A percentile compares a stretch with the other conserved stretches of the same genome.
Evolutionary conservation across 2,888 invertebrate species (phyloP).

Genomic region (Alloscopus bannaensis): DNA sequence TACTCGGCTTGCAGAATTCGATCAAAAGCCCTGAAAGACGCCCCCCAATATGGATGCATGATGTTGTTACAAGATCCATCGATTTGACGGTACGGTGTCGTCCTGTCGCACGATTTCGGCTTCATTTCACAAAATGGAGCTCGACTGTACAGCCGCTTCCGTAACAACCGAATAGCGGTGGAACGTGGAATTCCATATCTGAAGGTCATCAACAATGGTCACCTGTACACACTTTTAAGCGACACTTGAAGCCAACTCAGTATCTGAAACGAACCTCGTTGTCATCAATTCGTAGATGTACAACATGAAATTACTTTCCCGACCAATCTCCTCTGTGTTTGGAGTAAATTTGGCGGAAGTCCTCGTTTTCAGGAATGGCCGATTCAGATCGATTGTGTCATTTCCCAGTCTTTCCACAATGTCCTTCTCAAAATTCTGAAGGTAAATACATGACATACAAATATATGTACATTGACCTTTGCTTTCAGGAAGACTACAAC

Average conservation of each 20-base stretch:
- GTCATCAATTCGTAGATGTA: constrained; percentile 66
- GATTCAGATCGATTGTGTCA: constrained; percentile 15
- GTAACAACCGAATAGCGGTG: constrained; percentile 31
- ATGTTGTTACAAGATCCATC: constrained; percentile 64
- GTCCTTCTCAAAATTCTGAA: constrained; percentile 36
- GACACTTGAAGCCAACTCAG: too few relatives aligned
- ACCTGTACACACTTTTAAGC: not conserved
- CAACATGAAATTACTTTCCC: constrained; percentile 61
- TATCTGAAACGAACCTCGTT: constrained; percentile 17
- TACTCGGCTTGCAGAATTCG: constrained; percentile 66
- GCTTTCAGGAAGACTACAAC: too few relatives aligned
- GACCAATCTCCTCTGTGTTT: constrained; percentile 67
- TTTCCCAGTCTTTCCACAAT: constrained; percentile 18
- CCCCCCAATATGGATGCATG: constrained; percentile 54
- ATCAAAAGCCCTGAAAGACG: constrained; percentile 65
- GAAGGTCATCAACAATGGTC: constrained; percentile 4
- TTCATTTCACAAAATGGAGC: constrained; percentile 51
- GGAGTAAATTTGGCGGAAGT: constrained; percentile 64
- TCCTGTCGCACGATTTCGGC: constrained; percentile 44
- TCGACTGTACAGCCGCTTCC: constrained; percentile 24
- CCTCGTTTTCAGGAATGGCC: constrained; percentile 28
- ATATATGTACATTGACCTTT: too few relatives aligned
- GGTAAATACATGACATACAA: too few relatives aligned
- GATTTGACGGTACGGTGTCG: constrained; percentile 40
- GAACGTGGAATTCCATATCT: constrained; percentile 36